Percentiles rank a stretch among this genome's conserved stretches.
These are phyloP conservation scores for Myripristis jacobus DNA, from an alignment of 2,797 vertebrate species.

Conservation along the genomic window DNA sequence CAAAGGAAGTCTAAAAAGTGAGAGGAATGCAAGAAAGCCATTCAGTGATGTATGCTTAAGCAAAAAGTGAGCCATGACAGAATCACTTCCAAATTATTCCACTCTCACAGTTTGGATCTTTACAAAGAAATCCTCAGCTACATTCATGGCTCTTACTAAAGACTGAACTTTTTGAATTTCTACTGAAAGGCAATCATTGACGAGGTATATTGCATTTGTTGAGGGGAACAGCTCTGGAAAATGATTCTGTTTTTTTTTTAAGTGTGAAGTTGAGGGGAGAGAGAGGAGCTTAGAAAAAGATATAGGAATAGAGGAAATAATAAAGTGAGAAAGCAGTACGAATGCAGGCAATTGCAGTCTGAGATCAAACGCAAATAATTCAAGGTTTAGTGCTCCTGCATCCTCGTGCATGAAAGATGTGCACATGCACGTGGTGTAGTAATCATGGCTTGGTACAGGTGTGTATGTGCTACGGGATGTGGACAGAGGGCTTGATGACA, in stretches of 20 bases:
- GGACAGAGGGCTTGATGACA: slow-evolving; percentile 3
- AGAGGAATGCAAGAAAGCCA: slow-evolving; percentile 64
- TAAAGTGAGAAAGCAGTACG: slow-evolving; percentile 28
- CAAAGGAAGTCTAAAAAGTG: slow-evolving; percentile 45
- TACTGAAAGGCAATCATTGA: slow-evolving; percentile 61
- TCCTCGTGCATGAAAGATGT: slow-evolving; percentile 47
- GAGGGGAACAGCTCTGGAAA: slow-evolving; percentile 56
- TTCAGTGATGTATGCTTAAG: slow-evolving; percentile 53
- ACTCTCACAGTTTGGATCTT: slow-evolving; percentile 40
- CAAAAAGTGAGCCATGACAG: slow-evolving; percentile 32
- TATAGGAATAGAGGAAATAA: not conserved
- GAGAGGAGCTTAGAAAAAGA: slow-evolving; percentile 8
- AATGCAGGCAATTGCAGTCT: slow-evolving; percentile 56
- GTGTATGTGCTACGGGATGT: slow-evolving; percentile 12
- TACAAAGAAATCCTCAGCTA: slow-evolving; percentile 58
- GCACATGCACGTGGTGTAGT: slow-evolving; percentile 20
- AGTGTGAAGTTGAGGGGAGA: slow-evolving; percentile 10
- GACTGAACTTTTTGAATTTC: slow-evolving; percentile 56
- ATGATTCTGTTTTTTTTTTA: slow-evolving; percentile 60
- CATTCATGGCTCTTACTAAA: slow-evolving; percentile 44
- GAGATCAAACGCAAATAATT: slow-evolving; percentile 50
- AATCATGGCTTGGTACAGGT: slow-evolving; percentile 1
- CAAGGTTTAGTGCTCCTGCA: slow-evolving; percentile 44
- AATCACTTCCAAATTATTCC: slow-evolving; percentile 69
- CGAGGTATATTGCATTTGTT: slow-evolving; percentile 42